Evolutionary conservation across 2,888 invertebrate species (phyloP), one percentile per base, ranked within the genome.

Genomic region (Fragum fragum): DNA sequence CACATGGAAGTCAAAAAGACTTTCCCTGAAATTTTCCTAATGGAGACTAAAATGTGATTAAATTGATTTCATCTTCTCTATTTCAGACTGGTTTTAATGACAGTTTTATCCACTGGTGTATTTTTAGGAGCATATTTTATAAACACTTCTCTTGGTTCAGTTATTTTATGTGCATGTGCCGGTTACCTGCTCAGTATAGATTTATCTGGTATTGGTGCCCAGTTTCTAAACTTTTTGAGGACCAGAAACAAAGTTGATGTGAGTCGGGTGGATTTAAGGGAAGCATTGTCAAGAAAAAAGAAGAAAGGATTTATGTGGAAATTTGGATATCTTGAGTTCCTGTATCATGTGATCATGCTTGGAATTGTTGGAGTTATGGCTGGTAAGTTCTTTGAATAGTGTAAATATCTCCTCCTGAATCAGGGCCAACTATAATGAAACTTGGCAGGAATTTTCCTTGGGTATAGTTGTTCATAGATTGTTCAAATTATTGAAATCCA

Each of bases 111-210:
- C 6, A 57, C 88, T 3, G 86, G 89, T 16, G 90, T 90, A 52
- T 92, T 88, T 81, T 80, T 93, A 21, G 90, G 89, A 23, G 91
- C 88, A 14, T 92, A 91, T 76, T 92, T 89, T 83, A 83, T 93
- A 42, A 81, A 90, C 18, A 73, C 74, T 14, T 88, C 88, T 36
- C 80, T 93, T 42, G 91, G 87, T 39, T 86, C 91, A 1, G 88
- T 93, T 9, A 73, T 93, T 14, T 59, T 94, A 26, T 88, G 90
- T 42, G 90, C 91, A 6, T 52, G 85, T 53, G 83, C 89, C 73
- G 94, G 94, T 32, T 93, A 93, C 83, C 57, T 93, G 47, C 90
- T 94, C 63, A 92, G 93, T 86, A 89, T 87, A 55, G 93, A 94
- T 79, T 83, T 93, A 7, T 90, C 92, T 1, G 87, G 89, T 9